Percentiles rank a stretch among this genome's conserved stretches.
These are phyloP conservation scores for Pelmatolapia mariae DNA, from an alignment of 2,113 vertebrate species.

Conservation along the genomic window DNA sequence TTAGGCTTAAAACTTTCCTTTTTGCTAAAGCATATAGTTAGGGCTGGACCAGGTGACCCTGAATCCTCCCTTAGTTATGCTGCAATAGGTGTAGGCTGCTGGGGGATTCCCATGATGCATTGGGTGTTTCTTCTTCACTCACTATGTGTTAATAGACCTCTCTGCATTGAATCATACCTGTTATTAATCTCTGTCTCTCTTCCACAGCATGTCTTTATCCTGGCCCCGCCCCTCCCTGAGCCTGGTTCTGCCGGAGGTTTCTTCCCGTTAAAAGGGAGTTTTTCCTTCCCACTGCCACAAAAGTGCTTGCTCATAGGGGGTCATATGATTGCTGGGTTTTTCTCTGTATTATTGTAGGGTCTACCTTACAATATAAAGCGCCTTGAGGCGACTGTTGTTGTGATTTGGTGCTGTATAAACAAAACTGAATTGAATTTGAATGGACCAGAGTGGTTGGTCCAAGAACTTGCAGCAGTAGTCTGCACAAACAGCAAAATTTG, in stretches of 20 bases:
- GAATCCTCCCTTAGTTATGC: too few species aligned
- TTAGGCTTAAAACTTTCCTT: too few species aligned
- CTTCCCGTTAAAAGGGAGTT: neutral
- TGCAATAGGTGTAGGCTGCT: rapidly evolving
- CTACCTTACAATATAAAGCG: rapidly evolving
- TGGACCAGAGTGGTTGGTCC: neutral
- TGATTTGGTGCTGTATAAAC: rapidly evolving
- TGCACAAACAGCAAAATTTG: neutral
- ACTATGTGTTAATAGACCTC: rapidly evolving
- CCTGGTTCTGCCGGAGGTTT: rapidly evolving
- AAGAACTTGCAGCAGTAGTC: neutral
- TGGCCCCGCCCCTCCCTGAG: neutral
- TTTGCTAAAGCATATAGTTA: too few species aligned
- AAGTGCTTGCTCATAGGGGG: neutral
- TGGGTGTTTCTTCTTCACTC: rapidly evolving
- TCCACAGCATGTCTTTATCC: neutral
- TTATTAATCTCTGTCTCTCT: rapidly evolving
- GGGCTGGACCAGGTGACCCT: too few species aligned
- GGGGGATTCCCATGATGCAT: too few species aligned
- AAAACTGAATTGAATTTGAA: neutral
- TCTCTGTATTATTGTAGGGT: rapidly evolving
- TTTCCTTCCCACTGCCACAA: neutral
- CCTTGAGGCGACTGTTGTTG: neutral
- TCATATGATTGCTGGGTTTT: neutral
- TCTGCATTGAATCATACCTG: rapidly evolving